phyloP scores from a whole-genome alignment of 92 coral and sea anemone genomes.

The Actinostola sp. region DNA sequence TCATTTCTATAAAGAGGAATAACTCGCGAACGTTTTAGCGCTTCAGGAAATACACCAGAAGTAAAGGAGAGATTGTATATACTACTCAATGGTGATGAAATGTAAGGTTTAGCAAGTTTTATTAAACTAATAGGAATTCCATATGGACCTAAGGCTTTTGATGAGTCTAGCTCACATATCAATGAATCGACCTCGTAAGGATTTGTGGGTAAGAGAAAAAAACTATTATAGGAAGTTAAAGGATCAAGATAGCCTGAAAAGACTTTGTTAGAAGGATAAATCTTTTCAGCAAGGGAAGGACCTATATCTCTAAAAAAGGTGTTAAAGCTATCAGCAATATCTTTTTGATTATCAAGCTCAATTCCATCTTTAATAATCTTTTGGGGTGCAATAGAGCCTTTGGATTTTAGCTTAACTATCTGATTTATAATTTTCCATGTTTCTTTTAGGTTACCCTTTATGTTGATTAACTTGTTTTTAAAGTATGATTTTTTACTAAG shows the following conservation, averaged over 20 bases:
- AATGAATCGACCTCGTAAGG: not conserved
- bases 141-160: not conserved
- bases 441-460: constrained; percentile 38
- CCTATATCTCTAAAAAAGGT: constrained; percentile 42
- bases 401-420: constrained; percentile 11
- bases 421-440: constrained; percentile 50
- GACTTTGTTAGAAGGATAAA: too few species aligned
- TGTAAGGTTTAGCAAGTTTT: not conserved
- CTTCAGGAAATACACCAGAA: not conserved
- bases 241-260: too few species aligned
- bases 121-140: constrained; percentile 4
- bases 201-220: too few species aligned
- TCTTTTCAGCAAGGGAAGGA: constrained; percentile 17
- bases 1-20: not conserved
- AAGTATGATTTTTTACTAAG: constrained; percentile 16
- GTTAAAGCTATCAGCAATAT: constrained; percentile 18
- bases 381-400: not conserved
- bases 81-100: constrained; percentile 1
- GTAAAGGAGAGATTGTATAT: not conserved
- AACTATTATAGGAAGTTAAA: too few species aligned
- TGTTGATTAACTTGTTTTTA: constrained; percentile 19
- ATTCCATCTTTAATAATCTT: not conserved
- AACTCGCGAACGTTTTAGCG: not conserved
- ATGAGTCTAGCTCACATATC: not conserved
- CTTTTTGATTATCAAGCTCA: constrained; percentile 14